Base-by-base conservation (phyloP, 1,140 invertebrate species). In the Lasioglossum baleicum region DNA sequence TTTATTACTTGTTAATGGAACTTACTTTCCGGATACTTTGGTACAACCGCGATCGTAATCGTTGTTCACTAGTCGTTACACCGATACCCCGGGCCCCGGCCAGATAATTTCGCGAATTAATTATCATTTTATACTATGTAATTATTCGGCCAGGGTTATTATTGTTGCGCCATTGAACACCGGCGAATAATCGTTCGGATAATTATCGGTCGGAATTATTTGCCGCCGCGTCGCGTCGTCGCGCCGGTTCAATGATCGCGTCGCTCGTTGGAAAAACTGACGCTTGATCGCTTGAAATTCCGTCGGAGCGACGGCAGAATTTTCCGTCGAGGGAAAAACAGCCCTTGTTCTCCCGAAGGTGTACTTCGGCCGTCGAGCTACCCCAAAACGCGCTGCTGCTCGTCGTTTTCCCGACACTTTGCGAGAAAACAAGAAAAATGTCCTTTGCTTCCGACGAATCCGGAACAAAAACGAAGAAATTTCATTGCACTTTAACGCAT, bases 81-180 rank as follows among this genome's bases (percentile, higher is more conserved):
- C 10, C 26, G 60, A 26, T 26, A 61, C 60, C 3, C 35, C 35
- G 0, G 0, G 35, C 7, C 22, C 22, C 31, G 48, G 10, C 13
- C 15, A 15, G 26, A 22, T 56, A 56, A 56, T 56, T 31, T 13
- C 8, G 13, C 26, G 51, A 71, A 78, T 72, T 63, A 78, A 78
- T 72, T 72, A 53, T 71, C 60, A 44, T 42, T 5, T n/a, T 31
- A 31, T 40, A 17, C 40, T 78, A 64, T 48, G n/a, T 31, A 60
- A 71, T 71, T 77, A 71, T 68, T 75, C 64, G 35, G 51, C 51
- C 44, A 40, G 40, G 20, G 58, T 64, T 78, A 78, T 64, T 63
- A 56, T 61, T 22, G 75, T n/a, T 13, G 48, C 63, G n/a, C 17
- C 48, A 26, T 68, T 53, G 51, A 22, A 56, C 67, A 53, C 11